These are phyloP conservation scores for Rhopilema esculentum DNA, from an alignment of 30 jellyfish, hydroid and myxozoan genomes.

Conservation along the genomic window DNA sequence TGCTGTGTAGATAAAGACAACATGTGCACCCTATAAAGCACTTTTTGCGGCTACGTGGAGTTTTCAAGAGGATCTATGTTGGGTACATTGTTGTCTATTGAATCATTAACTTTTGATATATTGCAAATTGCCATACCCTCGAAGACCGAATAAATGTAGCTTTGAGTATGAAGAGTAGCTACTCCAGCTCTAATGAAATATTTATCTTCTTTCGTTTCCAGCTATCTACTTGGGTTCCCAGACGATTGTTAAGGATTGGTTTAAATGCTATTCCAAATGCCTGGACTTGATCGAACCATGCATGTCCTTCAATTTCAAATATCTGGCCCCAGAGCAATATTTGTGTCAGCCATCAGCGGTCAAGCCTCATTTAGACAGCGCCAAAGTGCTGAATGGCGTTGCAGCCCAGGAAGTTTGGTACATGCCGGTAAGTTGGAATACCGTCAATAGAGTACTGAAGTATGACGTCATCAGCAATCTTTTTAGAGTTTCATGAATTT, in stretches of 20 bases:
- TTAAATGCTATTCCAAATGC: slow-evolving; percentile 36
- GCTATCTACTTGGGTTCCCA: slow-evolving; percentile 28
- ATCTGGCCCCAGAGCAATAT: background rate
- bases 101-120: too few relatives aligned
- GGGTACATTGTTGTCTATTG: too few relatives aligned
- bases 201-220: background rate
- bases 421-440: slow-evolving; percentile 48
- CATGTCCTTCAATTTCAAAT: slow-evolving; percentile 43
- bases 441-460: background rate
- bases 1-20: too few relatives aligned
- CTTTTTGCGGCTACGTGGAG: too few relatives aligned
- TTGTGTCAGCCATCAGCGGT: slow-evolving; percentile 58
- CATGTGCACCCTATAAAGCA: too few relatives aligned
- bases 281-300: slow-evolving; percentile 27
- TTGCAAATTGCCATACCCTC: too few relatives aligned
- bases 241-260: slow-evolving; percentile 13
- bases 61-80: too few relatives aligned
- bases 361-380: slow-evolving; percentile 57
- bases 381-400: slow-evolving; percentile 3
- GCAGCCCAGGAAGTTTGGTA: slow-evolving; percentile 45
- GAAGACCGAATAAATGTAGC: too few relatives aligned
- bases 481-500: background rate
- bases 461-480: too few relatives aligned
- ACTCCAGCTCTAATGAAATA: too few relatives aligned
- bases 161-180: too few relatives aligned